These are phyloP conservation scores for Pantherophis alleghaniensis DNA, from an alignment of 2,797 vertebrate genomes.

Conservation along the genomic window DNA sequence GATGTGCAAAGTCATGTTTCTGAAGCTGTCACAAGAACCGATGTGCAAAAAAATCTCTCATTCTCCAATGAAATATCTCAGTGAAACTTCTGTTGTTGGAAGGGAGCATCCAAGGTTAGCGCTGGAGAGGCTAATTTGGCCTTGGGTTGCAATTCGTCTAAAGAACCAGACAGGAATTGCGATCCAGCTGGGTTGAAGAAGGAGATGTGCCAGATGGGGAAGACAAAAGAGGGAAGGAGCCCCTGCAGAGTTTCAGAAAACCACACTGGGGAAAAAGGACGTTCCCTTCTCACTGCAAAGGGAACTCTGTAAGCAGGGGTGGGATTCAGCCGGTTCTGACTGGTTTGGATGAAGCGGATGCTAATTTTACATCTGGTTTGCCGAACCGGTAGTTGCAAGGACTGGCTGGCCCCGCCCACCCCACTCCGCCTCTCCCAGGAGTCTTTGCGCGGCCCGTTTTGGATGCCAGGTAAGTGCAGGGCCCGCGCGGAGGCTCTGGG, in stretches of 20 bases:
- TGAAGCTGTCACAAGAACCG: background rate
- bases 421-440: too few species aligned
- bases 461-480: too few species aligned
- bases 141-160: rapidly evolving
- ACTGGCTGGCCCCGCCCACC: too few species aligned
- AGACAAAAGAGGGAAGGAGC: background rate
- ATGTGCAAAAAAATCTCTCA: background rate
- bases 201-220: slow-evolving; percentile 31
- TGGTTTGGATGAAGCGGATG: too few species aligned
- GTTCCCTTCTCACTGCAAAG: background rate
- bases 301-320: background rate
- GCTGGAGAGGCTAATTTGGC: background rate
- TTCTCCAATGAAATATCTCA: background rate
- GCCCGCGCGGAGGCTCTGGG: too few species aligned
- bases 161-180: slow-evolving; percentile 39
- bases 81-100: rapidly evolving
- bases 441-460: too few species aligned
- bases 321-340: too few species aligned
- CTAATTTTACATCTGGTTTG: too few species aligned
- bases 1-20: rapidly evolving
- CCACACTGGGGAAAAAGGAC: too few species aligned
- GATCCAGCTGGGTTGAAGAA: background rate
- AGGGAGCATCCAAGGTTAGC: background rate
- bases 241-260: slow-evolving; percentile 30
- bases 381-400: too few species aligned